phyloP scores from a whole-genome alignment of 2,113 vertebrate genomes.

The Lichenostomus cassidix region DNA sequence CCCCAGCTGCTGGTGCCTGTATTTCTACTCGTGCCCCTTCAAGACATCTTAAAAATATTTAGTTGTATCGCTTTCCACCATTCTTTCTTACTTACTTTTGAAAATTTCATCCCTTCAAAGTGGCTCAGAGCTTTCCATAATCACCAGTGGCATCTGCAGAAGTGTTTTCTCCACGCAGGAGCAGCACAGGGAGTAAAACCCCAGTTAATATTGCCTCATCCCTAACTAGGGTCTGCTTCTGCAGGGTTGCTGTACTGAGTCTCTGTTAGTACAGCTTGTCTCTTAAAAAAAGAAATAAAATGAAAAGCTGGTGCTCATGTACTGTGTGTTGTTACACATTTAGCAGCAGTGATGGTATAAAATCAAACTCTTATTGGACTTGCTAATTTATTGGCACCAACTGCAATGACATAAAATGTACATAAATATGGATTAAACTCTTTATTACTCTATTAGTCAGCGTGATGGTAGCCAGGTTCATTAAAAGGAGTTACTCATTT shows the following conservation, averaged over 20 bases:
- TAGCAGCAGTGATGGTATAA: background rate
- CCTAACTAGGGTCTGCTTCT: background rate
- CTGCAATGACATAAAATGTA: background rate
- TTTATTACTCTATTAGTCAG: constrained; percentile 20
- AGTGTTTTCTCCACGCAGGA: background rate
- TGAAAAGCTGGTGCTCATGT: background rate
- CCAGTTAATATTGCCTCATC: background rate
- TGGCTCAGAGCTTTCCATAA: background rate
- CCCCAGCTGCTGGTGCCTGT: background rate
- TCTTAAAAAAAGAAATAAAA: background rate
- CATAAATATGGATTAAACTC: constrained; percentile 37
- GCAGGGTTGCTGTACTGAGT: background rate
- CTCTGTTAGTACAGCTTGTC: background rate
- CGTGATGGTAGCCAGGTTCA: background rate
- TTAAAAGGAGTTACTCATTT: constrained; percentile 16
- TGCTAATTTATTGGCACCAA: constrained; percentile 9
- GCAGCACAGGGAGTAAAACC: background rate
- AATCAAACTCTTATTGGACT: background rate
- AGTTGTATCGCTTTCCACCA: background rate
- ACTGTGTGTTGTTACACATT: background rate
- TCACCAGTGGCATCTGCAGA: background rate
- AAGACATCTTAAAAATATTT: background rate
- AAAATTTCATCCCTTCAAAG: background rate
- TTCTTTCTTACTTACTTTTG: background rate
- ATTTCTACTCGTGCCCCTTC: background rate